These are phyloP conservation scores for Micrasema minimum DNA, from an alignment of 1,140 invertebrate species.

Conservation along the genomic window DNA sequence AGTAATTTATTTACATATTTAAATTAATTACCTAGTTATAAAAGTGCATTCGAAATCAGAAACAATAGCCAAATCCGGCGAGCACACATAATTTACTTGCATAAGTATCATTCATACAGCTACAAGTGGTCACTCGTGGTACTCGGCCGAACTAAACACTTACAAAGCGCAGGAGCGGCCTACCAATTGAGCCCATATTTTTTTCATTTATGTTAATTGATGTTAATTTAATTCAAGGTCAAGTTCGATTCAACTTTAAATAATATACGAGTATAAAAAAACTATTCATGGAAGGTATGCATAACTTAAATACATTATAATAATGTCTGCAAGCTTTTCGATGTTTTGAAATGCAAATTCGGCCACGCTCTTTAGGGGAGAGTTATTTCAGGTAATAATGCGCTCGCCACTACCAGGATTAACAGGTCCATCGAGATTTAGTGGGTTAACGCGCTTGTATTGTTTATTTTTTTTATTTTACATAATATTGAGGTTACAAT, in stretches of 20 bases:
- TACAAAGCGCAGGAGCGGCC: slow-evolving; percentile 28
- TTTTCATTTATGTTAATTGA: slow-evolving; percentile 54
- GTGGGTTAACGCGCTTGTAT: slow-evolving; percentile 28
- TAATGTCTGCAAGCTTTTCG: slow-evolving; percentile 48
- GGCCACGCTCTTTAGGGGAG: slow-evolving; percentile 38
- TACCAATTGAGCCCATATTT: slow-evolving; percentile 51
- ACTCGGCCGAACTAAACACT: no score
- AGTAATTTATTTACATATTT: no score
- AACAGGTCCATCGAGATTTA: slow-evolving; percentile 37
- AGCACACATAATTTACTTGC: no score
- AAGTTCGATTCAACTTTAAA: slow-evolving; percentile 51
- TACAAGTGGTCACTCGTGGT: slow-evolving; percentile 19
- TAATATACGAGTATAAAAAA: slow-evolving; percentile 38
- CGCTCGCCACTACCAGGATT: slow-evolving; percentile 25
- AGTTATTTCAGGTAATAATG: slow-evolving; percentile 39
- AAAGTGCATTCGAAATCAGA: no score
- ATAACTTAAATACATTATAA: slow-evolving; percentile 48
- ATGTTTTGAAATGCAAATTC: slow-evolving; percentile 53
- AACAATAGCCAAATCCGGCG: no score
- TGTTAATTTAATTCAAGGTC: slow-evolving; percentile 54
- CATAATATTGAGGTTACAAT: slow-evolving; percentile 25
- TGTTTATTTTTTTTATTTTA: slow-evolving; percentile 32
- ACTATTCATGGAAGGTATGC: slow-evolving; percentile 46
- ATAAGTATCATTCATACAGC: no score
- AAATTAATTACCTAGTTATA: no score